A percentile compares a stretch with the other conserved stretches of the same genome.
phyloP scores from a whole-genome alignment of 1,140 invertebrate species.

The Drosophila truncata region DNA sequence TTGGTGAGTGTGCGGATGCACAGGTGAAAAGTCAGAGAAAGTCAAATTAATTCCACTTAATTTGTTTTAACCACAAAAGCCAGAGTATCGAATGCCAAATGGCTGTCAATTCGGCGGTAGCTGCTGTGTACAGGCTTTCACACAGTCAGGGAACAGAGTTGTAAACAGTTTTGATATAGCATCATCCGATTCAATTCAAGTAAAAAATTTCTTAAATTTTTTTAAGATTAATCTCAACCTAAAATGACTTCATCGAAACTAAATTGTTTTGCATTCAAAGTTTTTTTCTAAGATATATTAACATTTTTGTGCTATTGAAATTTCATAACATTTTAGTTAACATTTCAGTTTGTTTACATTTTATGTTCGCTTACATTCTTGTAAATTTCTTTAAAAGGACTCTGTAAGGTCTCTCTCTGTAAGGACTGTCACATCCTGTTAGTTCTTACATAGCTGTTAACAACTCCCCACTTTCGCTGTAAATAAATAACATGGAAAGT shows the following conservation, averaged over 20 bases:
- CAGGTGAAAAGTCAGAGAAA: slow-evolving; percentile 76
- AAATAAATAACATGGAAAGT: neutral
- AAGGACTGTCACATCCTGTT: slow-evolving; percentile 3
- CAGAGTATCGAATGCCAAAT: slow-evolving; percentile 48
- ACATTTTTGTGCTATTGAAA: too few species aligned
- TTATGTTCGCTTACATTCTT: neutral
- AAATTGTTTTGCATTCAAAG: neutral
- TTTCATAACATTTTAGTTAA: neutral
- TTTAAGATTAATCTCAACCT: neutral
- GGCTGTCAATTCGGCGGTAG: slow-evolving; percentile 29
- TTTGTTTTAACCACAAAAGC: slow-evolving; percentile 77
- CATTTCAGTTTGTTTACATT: neutral
- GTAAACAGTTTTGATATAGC: neutral
- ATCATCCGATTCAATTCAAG: neutral
- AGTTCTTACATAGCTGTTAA: neutral
- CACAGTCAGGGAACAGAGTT: too few species aligned
- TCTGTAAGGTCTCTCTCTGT: neutral
- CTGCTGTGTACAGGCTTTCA: neutral
- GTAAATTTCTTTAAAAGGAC: too few species aligned
- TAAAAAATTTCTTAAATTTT: too few species aligned
- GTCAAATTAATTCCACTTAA: slow-evolving; percentile 79
- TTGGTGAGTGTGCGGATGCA: slow-evolving; percentile 53
- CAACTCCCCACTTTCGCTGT: neutral
- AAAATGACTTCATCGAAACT: neutral
- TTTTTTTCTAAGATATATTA: neutral